phyloP scores from a whole-genome alignment of 2,797 vertebrate species.

The Psittacula derbiana region DNA sequence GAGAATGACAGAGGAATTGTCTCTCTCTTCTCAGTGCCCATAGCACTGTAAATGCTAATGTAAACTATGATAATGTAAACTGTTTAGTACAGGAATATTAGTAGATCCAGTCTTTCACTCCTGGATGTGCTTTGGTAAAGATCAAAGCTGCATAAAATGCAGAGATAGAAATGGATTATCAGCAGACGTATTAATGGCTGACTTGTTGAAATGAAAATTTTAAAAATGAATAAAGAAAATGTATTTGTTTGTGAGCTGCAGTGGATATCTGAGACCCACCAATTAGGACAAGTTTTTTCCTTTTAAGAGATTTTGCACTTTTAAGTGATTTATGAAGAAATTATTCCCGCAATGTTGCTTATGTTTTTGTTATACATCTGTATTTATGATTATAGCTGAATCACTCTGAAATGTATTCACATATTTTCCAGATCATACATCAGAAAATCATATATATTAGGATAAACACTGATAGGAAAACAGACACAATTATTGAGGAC shows the following conservation, averaged over 20 bases:
- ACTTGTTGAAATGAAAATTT: not conserved
- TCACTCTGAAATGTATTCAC: not conserved
- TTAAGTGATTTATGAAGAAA: not conserved
- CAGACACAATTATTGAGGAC: not conserved
- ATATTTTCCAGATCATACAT: not conserved
- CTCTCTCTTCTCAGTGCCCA: not conserved
- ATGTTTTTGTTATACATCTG: not conserved
- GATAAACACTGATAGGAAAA: not conserved
- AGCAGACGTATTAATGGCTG: not conserved
- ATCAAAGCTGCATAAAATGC: not conserved
- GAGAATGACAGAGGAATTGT: not conserved
- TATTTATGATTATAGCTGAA: not conserved
- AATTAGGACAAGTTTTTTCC: not conserved
- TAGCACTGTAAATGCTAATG: not conserved
- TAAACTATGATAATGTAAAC: not conserved
- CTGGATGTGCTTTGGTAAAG: not conserved
- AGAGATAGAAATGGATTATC: not conserved
- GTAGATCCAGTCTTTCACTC: not conserved
- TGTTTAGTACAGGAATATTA: not conserved
- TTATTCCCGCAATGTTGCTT: not conserved
- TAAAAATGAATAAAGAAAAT: not conserved
- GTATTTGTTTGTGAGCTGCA: not conserved
- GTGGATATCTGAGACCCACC: not conserved
- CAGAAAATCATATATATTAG: not conserved
- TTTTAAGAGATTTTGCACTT: not conserved